Evolutionary conservation across 2,797 vertebrate genomes (phyloP), one percentile per base, ranked within the genome.

Genomic region (Cheirogaleus major): DNA sequence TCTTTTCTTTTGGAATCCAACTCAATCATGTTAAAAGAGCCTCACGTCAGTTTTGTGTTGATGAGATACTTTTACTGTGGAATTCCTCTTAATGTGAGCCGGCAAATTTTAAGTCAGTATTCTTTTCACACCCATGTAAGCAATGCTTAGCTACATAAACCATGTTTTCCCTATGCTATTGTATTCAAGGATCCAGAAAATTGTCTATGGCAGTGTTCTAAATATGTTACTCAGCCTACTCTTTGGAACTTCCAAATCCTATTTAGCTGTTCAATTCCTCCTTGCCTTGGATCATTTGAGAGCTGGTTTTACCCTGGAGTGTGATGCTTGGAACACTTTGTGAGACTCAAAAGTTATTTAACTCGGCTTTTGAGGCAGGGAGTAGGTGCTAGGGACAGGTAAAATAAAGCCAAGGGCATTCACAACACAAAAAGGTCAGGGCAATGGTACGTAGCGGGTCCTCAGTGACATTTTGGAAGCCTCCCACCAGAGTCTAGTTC

Each of bases 351-450:
- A 5, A 27, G 25, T 32, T 35, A 63, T 0, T 5, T 22, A 32
- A 23, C 27, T 13, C 10, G 8, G 57, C 9, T 63, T 7, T 1
- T 0, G 18, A 20, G 20, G 35, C 2, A 0, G 2, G 8, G 11
- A 3, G 2, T 11, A 4, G 22, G 11, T 18, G n/a, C 4, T 27
- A 12, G 1, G 30, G 1, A 3, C 0, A 0, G 32, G 2, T 5
- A 11, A 32, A 38, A 50, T 32, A 10, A 59, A 43, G 30, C 22
- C 57, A 20, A 23, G 67, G 52, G 27, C 6, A 0, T 50, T 18
- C 18, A 63, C 5, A 2, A 2, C 55, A 48, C 61, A 3, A 6
- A 80, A 59, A 73, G 35, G 7, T 5, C 25, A 69, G 35, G 57
- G 69, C 11, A 2, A 2, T 15, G 7, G 18, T 13, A 7, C 48